Conservation (phyloP, 2,888 invertebrate genomes). For the Sepioteuthis lessoniana region DNA sequence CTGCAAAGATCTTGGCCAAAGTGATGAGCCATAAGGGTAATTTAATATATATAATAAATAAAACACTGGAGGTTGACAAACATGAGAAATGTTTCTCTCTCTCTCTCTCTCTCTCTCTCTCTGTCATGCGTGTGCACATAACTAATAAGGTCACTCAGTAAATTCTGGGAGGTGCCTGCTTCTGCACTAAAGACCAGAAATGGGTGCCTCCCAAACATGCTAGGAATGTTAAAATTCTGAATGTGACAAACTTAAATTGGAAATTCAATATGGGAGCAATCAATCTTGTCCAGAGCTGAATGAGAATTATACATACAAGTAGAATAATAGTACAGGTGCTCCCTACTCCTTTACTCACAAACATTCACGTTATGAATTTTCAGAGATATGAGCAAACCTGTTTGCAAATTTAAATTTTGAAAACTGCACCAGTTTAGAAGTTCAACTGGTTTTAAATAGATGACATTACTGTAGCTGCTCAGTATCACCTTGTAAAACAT, state of each 20-base stretch:
- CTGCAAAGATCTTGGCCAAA: not conserved
- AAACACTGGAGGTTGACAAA: not conserved
- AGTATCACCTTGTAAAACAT: too few relatives aligned
- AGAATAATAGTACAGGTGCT: too few relatives aligned
- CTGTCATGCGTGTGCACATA: too few relatives aligned
- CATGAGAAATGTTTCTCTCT: not conserved
- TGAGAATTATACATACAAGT: not conserved
- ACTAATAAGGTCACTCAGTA: not conserved
- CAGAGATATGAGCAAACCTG: too few relatives aligned
- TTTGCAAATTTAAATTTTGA: too few relatives aligned
- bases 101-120: not conserved
- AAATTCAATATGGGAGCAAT: not conserved
- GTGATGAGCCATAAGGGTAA: not conserved
- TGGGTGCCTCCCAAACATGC: not conserved
- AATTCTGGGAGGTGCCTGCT: not conserved
- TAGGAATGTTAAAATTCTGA: not conserved
- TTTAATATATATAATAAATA: not conserved
- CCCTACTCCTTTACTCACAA: too few relatives aligned
- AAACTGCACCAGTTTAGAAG: too few relatives aligned
- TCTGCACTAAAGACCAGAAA: not conserved
- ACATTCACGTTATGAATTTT: too few relatives aligned
- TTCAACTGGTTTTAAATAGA: too few relatives aligned
- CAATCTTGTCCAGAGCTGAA: not conserved
- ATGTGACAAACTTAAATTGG: not conserved
- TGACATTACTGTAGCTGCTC: too few relatives aligned